phyloP scores from a whole-genome alignment of 2,888 invertebrate genomes.

The Tiliacea aurago region DNA sequence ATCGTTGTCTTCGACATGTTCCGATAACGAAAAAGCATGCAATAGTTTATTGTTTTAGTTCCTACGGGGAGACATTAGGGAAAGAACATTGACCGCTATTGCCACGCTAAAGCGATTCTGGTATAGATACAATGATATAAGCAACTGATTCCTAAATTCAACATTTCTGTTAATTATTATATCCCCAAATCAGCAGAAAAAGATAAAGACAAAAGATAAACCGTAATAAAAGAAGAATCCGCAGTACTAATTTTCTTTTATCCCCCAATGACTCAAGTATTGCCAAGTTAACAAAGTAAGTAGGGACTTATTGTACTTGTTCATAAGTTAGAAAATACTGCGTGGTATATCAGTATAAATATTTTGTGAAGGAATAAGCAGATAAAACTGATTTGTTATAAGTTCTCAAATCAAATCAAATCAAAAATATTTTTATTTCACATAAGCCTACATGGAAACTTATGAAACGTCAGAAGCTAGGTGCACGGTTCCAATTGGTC shows the following conservation, averaged over 20 bases:
- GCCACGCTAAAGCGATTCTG: too few species aligned
- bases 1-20: too few species aligned
- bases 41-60: too few species aligned
- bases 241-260: conserved; percentile 35
- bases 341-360: background rate
- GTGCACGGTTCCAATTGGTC: too few species aligned
- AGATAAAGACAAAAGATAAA: conserved; percentile 32
- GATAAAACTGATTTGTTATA: background rate
- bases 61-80: too few species aligned
- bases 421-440: too few species aligned
- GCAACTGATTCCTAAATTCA: conserved; percentile 4
- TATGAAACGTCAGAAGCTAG: too few species aligned
- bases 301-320: conserved; percentile 23
- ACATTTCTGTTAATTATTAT: conserved; percentile 15
- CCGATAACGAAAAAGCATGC: too few species aligned
- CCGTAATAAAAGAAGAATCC: conserved; percentile 19
- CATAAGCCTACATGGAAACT: too few species aligned
- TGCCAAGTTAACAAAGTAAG: conserved; percentile 30
- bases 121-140: background rate
- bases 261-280: conserved; percentile 41
- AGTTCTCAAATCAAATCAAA: too few species aligned
- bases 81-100: too few species aligned
- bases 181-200: conserved; percentile 35
- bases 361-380: conserved; percentile 8
- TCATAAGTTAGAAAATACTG: conserved; percentile 8